Conservation (phyloP, 2,113 vertebrate species). For the Microcebus jonahi region DNA sequence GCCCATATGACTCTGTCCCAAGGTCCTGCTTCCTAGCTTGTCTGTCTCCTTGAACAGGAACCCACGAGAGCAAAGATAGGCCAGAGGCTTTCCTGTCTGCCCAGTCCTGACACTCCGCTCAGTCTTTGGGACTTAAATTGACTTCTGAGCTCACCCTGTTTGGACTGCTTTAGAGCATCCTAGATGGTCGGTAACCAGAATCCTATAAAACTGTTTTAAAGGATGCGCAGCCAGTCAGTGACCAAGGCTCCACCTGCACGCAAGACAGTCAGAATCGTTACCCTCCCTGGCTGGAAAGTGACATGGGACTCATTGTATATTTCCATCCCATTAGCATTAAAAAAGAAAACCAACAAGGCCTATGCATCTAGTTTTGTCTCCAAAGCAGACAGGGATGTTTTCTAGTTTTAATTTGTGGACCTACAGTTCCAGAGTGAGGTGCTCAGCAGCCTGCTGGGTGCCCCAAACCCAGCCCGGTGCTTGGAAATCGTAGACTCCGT, state of each 20-base stretch:
- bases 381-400: neutral
- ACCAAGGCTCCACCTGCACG: neutral
- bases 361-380: constrained; percentile 25
- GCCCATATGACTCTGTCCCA: neutral
- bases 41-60: neutral
- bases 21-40: neutral
- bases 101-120: neutral
- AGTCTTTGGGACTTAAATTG: neutral
- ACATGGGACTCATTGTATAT: constrained; percentile 36
- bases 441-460: neutral
- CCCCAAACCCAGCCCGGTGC: fast-evolving
- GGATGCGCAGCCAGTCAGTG: neutral
- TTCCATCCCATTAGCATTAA: neutral
- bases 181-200: neutral
- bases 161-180: neutral
- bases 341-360: neutral
- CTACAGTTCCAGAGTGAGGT: neutral
- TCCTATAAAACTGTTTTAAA: neutral
- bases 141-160: neutral
- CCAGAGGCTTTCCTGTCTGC: neutral
- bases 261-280: constrained; percentile 33
- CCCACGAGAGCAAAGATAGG: neutral
- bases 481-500: neutral
- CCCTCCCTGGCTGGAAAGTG: constrained; percentile 43
- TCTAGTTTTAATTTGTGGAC: constrained; percentile 3